Conservation (phyloP, 2,797 vertebrate genomes). For the Sebastes iracundus region DNA sequence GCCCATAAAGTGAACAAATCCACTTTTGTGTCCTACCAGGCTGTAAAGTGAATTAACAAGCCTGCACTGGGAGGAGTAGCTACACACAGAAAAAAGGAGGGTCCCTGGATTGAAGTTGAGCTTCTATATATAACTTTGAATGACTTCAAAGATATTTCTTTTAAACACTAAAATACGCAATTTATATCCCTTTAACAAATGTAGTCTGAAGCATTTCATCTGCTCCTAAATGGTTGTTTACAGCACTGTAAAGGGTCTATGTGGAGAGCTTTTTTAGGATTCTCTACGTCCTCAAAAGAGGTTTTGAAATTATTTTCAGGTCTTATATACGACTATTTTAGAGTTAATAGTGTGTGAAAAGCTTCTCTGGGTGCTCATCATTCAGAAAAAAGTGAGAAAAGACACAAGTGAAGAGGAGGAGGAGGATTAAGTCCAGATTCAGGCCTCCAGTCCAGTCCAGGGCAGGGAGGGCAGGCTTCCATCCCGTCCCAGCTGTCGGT, state of each 20-base stretch:
- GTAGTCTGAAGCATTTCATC: constrained; percentile 1
- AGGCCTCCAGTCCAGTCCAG: constrained; percentile 67
- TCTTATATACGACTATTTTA: constrained; percentile 28
- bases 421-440: constrained; percentile 70
- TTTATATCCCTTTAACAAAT: background rate
- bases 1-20: constrained; percentile 40
- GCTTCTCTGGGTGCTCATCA: constrained; percentile 52
- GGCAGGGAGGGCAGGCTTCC: constrained; percentile 72
- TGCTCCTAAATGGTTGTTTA: constrained; percentile 22
- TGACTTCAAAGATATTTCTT: background rate
- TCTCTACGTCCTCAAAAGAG: constrained; percentile 35
- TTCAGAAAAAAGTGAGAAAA: constrained; percentile 54
- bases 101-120: background rate
- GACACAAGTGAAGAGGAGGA: constrained; percentile 54
- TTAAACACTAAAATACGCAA: background rate
- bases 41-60: constrained; percentile 41
- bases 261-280: constrained; percentile 32
- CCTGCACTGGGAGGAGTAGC: constrained; percentile 14
- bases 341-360: constrained; percentile 60
- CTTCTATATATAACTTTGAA: constrained; percentile 13
- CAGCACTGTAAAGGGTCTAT: constrained; percentile 13
- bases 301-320: constrained; percentile 45
- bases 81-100: background rate
- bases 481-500: constrained; percentile 79
- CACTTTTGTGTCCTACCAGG: constrained; percentile 8